Evolutionary conservation across 53 echinoderm and acorn worm genomes (phyloP).

Genomic region (Apostichopus leukothele): DNA sequence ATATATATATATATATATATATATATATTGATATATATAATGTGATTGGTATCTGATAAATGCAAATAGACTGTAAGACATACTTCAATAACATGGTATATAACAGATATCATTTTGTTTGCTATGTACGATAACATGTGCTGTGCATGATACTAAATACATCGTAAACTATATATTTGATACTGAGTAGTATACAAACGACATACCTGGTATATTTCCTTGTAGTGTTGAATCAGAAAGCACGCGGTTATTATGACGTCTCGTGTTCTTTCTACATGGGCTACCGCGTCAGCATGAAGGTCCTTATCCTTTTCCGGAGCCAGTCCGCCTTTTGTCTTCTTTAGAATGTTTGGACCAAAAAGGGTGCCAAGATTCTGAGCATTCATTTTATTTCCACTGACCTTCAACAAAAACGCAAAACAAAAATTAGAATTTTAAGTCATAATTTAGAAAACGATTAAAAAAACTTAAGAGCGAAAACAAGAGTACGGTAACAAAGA

Average conservation of each 20-base stretch:
- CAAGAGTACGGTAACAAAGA: too few relatives aligned
- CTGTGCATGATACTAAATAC: too few relatives aligned
- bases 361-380: slow-evolving; percentile 84
- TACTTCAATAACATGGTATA: too few relatives aligned
- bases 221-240: slow-evolving; percentile 39
- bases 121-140: too few relatives aligned
- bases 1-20: too few relatives aligned
- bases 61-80: too few relatives aligned
- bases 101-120: too few relatives aligned
- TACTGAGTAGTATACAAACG: too few relatives aligned
- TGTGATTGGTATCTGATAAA: too few relatives aligned
- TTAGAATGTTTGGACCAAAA: slow-evolving; percentile 94
- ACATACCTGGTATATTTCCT: slow-evolving; percentile 53
- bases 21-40: too few relatives aligned
- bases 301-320: slow-evolving; percentile 45
- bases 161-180: too few relatives aligned
- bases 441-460: not conserved
- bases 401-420: slow-evolving; percentile 51
- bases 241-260: slow-evolving; percentile 49
- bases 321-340: slow-evolving; percentile 85
- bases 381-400: slow-evolving; percentile 93
- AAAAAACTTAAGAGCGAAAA: not conserved
- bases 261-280: slow-evolving; percentile 47
- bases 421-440: not conserved
- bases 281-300: slow-evolving; percentile 27